Evolutionary conservation across 2,797 vertebrate genomes (phyloP), one percentile per base, ranked within the genome.

Genomic region (Anisognathus igniventris): DNA sequence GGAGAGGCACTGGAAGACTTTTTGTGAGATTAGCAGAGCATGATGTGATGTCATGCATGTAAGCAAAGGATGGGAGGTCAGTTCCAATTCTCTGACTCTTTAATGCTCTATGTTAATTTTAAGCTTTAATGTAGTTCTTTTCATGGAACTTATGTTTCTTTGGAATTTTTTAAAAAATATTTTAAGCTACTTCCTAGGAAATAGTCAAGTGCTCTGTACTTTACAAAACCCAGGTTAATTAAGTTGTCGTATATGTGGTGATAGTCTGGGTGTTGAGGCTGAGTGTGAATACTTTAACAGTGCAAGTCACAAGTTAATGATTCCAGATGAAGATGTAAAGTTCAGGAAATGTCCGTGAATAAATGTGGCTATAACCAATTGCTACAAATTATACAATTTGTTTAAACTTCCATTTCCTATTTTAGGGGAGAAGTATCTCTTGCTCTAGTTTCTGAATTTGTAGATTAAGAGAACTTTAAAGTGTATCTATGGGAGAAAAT

Each of bases 171-270:
- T 0, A 39, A 58, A 9, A 10, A 8, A 9, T 42, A 21, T 80
- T 73, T 51, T 45, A 56, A 71, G 3, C 22, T 18, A 9, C 47
- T 75, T 75, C 7, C 17, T 65, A 61, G 66, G 24, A 48, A 45
- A 31, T 19, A 39, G 19, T 75, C 14, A 51, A 7, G 16, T 77
- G 20, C 18, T 76, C 23, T 47, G 8, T 56, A 7, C 6, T 45
- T 1, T 5, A 21, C 19, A 25, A 74, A 37, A 6, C 2, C 10
- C 19, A 45, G 0, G 1, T 7, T 27, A 17, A 40, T 72, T 17
- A 47, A 51, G 33, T 66, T 62, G 22, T 21, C 0, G 2, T 33
- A 2, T 39, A 2, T 60, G 11, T 58, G 31, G 25, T 6, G 15
- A 17, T 64, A 42, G 45, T 40, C 23, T 51, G 35, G 25, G 5